phyloP scores from a whole-genome alignment of 2,797 vertebrate genomes.

The Ctenopoma multispine region DNA sequence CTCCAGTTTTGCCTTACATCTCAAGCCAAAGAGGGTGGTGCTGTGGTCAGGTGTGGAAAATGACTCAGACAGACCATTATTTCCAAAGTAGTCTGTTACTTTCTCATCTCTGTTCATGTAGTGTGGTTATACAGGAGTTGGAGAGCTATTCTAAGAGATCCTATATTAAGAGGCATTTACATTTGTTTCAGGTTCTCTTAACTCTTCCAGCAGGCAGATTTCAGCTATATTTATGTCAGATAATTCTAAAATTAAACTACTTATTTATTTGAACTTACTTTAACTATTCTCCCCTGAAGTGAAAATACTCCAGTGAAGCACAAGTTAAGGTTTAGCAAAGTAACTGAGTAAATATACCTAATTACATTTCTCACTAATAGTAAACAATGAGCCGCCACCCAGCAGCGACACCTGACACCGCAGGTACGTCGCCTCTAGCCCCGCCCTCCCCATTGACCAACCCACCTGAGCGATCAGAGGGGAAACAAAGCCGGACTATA shows the following conservation, averaged over 20 bases:
- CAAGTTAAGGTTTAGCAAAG: neutral
- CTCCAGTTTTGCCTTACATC: conserved; percentile 1
- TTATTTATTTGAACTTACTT: no score
- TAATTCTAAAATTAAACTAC: no score
- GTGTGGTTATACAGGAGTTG: no score
- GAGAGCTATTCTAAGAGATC: no score
- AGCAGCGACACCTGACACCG: conserved; percentile 61
- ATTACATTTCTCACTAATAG: neutral
- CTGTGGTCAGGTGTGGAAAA: neutral
- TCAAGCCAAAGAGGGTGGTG: neutral
- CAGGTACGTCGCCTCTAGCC: conserved; percentile 57
- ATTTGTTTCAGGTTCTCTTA: no score
- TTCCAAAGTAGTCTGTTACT: no score
- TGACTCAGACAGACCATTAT: neutral
- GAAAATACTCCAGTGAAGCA: no score
- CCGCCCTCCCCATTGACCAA: conserved; percentile 50
- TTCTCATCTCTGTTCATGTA: no score
- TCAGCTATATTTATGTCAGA: no score
- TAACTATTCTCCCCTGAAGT: no score
- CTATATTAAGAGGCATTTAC: no score
- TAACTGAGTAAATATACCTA: neutral
- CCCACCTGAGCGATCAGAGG: conserved; percentile 18
- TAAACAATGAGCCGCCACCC: neutral
- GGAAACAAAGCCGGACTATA: conserved; percentile 35
- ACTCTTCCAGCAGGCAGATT: no score